Conservation (phyloP, 2,113 vertebrate species). For the Ceuthmochares aereus region DNA sequence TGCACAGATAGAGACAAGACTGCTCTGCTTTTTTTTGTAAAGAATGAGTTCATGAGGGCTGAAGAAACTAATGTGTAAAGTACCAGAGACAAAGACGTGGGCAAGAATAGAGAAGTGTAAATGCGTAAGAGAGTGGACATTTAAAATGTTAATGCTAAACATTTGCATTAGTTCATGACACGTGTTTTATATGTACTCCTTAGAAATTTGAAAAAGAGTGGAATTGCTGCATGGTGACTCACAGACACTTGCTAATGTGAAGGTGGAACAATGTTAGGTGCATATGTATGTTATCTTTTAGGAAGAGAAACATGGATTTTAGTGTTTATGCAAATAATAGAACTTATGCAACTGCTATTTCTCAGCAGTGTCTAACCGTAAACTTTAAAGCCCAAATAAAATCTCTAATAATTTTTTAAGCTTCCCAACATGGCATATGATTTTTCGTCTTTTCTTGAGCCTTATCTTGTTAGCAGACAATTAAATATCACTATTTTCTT, state of each 20-base stretch:
- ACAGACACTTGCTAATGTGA: background rate
- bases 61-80: background rate
- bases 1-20: slow-evolving; percentile 10
- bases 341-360: background rate
- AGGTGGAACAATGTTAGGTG: background rate
- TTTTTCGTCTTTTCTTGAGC: background rate
- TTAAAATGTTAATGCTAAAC: background rate
- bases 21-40: background rate
- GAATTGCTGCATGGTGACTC: background rate
- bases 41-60: background rate
- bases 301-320: background rate
- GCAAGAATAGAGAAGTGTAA: background rate
- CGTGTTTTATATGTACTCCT: background rate
- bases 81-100: background rate
- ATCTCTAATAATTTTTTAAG: background rate
- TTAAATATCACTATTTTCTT: background rate
- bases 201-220: background rate
- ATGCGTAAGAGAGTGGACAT: background rate
- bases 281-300: background rate
- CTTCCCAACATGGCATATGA: background rate
- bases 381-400: background rate
- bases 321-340: background rate
- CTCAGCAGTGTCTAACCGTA: background rate
- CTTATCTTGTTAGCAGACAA: background rate
- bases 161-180: background rate